Base-by-base conservation (phyloP, 1,140 invertebrate genomes). In the Pachypsylla venusta region DNA sequence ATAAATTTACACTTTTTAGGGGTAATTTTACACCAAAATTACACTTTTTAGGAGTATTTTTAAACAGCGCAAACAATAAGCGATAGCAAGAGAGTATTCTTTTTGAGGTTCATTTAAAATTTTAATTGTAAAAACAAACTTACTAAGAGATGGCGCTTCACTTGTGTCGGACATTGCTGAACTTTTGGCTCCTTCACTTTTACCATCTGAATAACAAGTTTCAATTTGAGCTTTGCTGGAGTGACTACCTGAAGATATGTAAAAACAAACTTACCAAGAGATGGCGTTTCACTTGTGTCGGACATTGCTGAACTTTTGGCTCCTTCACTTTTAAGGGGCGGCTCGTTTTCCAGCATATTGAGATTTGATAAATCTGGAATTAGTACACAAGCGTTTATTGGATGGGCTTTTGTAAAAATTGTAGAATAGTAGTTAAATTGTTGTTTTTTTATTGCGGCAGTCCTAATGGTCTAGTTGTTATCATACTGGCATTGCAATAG, bases 121-220 rank as follows among this genome's bases (percentile, higher is more conserved):
- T n/a, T n/a, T n/a, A n/a, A n/a, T n/a, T n/a, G n/a, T n/a, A n/a
- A n/a, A n/a, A 39, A 53, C 24, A 39, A 1, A 62, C 61, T 66
- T 63, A 73, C 73, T 75, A 19, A 94, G 70, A 24, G 88, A 92
- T 3, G 90, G 90, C 0, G 92, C 89, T 77, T 95, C 91, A 54
- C 88, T 92, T 0, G 90, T 94, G 67, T 94, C 91, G 0, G 88
- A 92, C 84, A 94, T 85, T 10, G 89, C 92, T 22, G 90, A 94
- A 0, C 87, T 90, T 73, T 85, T 82, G 1, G 82, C 80, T 22
- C 79, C 81, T 64, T 87, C 83, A 7, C 82, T 84, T 71, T 87
- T 85, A 65, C 87, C 84, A 39, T 67, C 68, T 27, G 66, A 67
- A 28, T 73, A 66, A 12, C 70, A 60, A 10, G 68, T 67, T 64